phyloP scores from a whole-genome alignment of 2,113 vertebrate genomes.

The Daboia siamensis region DNA sequence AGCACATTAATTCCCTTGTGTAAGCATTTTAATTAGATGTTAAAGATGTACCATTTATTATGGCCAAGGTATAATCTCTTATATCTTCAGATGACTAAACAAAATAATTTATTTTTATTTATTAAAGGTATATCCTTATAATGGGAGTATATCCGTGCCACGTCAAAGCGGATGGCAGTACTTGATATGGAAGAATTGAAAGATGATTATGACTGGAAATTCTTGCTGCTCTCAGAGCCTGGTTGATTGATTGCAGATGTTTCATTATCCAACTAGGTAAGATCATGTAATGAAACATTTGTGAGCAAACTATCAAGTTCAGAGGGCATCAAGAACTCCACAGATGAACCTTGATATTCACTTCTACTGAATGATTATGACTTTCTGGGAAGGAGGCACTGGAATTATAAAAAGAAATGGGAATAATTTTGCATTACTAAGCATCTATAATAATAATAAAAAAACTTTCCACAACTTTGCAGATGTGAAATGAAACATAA shows the following conservation, averaged over 20 bases:
- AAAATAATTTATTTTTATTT: neutral
- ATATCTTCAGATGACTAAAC: neutral
- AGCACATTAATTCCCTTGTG: neutral
- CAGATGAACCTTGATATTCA: neutral
- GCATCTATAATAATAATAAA: neutral
- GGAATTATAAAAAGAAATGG: too few relatives aligned
- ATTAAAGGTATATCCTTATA: neutral
- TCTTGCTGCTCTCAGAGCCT: neutral
- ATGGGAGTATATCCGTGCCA: neutral
- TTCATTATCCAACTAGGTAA: neutral
- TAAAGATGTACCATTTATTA: neutral
- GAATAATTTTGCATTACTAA: too few relatives aligned
- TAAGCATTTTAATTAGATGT: neutral
- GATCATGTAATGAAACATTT: neutral
- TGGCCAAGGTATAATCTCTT: neutral
- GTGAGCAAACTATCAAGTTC: neutral
- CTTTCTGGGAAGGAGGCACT: too few relatives aligned
- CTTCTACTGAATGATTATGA: too few relatives aligned
- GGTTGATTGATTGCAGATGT: neutral
- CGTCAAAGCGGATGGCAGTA: neutral
- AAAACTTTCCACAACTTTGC: neutral
- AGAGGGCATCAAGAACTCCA: neutral
- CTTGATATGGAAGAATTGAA: neutral
- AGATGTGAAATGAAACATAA: neutral
- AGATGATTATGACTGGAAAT: neutral